Base-by-base conservation (phyloP, 2,113 vertebrate genomes). In the Datnioides undecimradiatus region DNA sequence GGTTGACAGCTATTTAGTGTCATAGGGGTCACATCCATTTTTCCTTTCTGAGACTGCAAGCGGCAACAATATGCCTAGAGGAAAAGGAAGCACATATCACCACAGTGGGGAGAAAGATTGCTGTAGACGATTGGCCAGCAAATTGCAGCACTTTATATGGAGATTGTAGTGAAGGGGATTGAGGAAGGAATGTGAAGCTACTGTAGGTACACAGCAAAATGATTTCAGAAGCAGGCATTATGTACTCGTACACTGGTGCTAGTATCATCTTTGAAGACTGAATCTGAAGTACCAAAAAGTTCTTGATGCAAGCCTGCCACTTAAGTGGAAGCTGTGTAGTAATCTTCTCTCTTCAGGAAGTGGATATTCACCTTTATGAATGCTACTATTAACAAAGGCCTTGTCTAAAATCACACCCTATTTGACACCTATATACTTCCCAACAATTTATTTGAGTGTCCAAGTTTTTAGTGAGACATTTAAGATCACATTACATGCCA, bases 1-100 rank as follows among this genome's bases (percentile, higher is more conserved):
- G 1, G 76, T 91, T 92, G 91, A 93, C 89, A 85, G 88, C 87
- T 87, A 88, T 87, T 88, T 86, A 88, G 85, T 90, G 85, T 86
- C 87, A 76, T 2, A 51, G 64, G 72, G 82, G 87, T 91, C 85
- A 84, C 76, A 82, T 86, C 77, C 79, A 85, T 90, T 91, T 90
- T 87, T 84, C 75, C 79, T 71, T 48, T 62, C 46, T 55, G 5
- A 66, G 66, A 80, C 73, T 73, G 73, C 82, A 79, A 52, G 72
- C 64, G 78, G 79, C 73, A 16, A 84, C 77, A 80, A 69, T 80
- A 74, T 72, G 70, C 45, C 16, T 74, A 55, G 31, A 43, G 14
- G 40, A 63, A 83, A 77, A 80, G 63, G 63, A 77, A 62, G 73
- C 52, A 27, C 16, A 17, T 40, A 67, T 70, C 31, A 7, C 68